Evolutionary conservation across 2,797 vertebrate genomes (phyloP).

Genomic region (Sus cebifrons): DNA sequence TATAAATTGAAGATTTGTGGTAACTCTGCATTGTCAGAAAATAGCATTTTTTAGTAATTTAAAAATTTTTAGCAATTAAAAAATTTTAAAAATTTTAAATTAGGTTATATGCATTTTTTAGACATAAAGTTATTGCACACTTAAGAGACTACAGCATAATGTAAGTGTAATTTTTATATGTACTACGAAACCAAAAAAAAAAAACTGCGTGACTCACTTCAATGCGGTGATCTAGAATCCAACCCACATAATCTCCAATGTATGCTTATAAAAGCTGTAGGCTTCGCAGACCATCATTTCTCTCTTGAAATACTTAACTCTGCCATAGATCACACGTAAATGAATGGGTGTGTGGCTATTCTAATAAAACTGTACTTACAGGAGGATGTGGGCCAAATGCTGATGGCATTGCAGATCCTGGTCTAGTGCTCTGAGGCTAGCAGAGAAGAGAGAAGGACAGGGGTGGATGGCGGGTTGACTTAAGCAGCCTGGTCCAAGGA

Average conservation of each 20-base stretch:
- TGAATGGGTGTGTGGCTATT: not conserved
- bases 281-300: not conserved
- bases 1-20: not conserved
- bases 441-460: not conserved
- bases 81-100: not conserved
- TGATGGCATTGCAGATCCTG: not conserved
- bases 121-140: not conserved
- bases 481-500: not conserved
- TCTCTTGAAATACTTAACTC: not conserved
- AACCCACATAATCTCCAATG: not conserved
- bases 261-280: not conserved
- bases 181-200: not conserved
- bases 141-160: not conserved
- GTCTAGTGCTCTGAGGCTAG: not conserved
- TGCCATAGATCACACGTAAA: not conserved
- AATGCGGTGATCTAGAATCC: not conserved
- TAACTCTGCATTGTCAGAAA: not conserved
- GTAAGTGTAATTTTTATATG: not conserved
- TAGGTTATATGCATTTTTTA: not conserved
- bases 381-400: not conserved
- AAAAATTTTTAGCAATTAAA: too few relatives aligned
- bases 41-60: not conserved
- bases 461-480: not conserved
- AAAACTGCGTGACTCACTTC: not conserved
- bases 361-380: conserved; percentile 5